A percentile compares a stretch with the other conserved stretches of the same genome.
phyloP scores from a whole-genome alignment of 1,140 invertebrate species.

The Rhizoglyphus robini region DNA sequence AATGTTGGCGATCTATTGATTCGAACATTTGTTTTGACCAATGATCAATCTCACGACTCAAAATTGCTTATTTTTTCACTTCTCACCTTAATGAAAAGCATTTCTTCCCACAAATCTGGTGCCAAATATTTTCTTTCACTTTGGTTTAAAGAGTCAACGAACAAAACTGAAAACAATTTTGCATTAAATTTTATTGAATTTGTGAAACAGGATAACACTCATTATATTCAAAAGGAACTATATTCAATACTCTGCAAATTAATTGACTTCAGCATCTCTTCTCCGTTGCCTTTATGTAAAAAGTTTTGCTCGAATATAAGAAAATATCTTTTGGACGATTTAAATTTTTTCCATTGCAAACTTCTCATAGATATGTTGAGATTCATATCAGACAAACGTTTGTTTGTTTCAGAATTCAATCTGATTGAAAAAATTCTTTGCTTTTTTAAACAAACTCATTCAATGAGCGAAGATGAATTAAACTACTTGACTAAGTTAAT shows the following conservation, averaged over 20 bases:
- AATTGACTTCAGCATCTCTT: neutral
- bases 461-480: neutral
- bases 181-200: neutral
- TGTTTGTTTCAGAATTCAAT: neutral
- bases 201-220: neutral
- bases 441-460: neutral
- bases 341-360: neutral
- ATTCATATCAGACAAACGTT: neutral
- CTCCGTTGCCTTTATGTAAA: neutral
- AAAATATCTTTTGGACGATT: neutral
- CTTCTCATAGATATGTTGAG: neutral
- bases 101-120: neutral
- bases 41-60: neutral
- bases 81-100: neutral
- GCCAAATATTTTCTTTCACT: neutral
- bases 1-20: neutral
- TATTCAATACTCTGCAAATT: neutral
- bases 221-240: slow-evolving; percentile 9
- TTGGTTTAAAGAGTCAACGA: neutral
- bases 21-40: neutral
- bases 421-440: neutral
- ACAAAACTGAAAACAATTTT: neutral
- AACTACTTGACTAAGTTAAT: neutral
- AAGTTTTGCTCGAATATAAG: neutral
- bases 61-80: neutral